phyloP scores from a whole-genome alignment of 2,113 vertebrate species.

The Trichomycterus rosablanca region DNA sequence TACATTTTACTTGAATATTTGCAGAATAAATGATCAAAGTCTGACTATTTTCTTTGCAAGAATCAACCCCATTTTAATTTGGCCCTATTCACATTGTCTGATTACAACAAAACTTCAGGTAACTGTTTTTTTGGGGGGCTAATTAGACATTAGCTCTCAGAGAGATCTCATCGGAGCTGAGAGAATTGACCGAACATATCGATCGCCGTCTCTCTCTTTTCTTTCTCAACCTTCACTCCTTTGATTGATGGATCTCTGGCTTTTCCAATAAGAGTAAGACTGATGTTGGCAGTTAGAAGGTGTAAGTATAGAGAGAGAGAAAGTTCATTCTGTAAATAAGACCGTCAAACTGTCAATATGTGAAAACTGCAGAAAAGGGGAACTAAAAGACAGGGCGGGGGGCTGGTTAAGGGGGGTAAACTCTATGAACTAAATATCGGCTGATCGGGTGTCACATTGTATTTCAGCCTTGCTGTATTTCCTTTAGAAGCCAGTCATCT shows the following conservation, averaged over 20 bases:
- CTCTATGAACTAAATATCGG: conserved; percentile 14
- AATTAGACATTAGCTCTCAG: conserved; percentile 33
- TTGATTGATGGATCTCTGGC: conserved; percentile 26
- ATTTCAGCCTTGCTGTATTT: conserved; percentile 13
- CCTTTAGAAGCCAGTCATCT: conserved; percentile 11
- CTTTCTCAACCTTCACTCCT: conserved; percentile 39
- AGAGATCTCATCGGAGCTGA: conserved; percentile 38
- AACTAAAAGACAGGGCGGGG: not conserved
- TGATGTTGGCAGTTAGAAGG: conserved; percentile 15
- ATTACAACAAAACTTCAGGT: too few species aligned
- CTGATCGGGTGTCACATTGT: not conserved
- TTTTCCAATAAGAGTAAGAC: conserved; percentile 20
- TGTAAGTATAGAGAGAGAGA: conserved; percentile 10
- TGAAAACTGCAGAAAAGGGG: not conserved
- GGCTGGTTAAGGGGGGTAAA: not conserved
- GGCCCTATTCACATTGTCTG: conserved; percentile 1
- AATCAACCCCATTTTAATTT: too few species aligned
- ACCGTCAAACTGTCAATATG: conserved; percentile 4
- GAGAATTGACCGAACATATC: conserved; percentile 28
- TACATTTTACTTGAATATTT: too few species aligned
- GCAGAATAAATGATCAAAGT: too few species aligned
- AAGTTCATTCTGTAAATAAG: conserved; percentile 7
- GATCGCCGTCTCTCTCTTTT: conserved; percentile 42
- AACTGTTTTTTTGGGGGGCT: too few species aligned
- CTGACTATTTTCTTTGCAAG: too few species aligned